Evolutionary conservation across 2,888 invertebrate genomes (phyloP), one percentile per base, ranked within the genome.

Genomic region (Heteropelma amictum): DNA sequence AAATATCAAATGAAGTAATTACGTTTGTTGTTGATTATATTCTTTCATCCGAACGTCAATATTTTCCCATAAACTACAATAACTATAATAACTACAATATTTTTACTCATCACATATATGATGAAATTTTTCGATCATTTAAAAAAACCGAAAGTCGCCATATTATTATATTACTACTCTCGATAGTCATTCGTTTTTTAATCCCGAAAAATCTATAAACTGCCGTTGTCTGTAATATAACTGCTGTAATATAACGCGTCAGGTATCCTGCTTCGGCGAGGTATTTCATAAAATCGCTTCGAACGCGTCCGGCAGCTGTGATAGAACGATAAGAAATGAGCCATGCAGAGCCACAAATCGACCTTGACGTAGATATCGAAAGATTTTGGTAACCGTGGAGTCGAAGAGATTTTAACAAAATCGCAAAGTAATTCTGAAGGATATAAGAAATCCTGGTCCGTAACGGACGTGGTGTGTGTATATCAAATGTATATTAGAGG

Each of bases 281-380:
- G n/a, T 28, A 64, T 64, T 38, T 51, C 38, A 51, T 30, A 21
- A 51, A 40, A 14, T 17, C 26, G 28, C 12, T n/a, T 33, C 14
- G 10, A 33, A 5, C n/a, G 35, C 8, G 23, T n/a, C n/a, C 14
- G 47, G 10, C 70, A 58, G 68, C 58, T 35, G 40, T 51, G 69
- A 63, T 35, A 5, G 10, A 38, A n/a, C 51, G 73, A 69, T 51
- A 58, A 68, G 63, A 58, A 12, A 42, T 4, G 1, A 19, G 12
- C 8, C 10, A n/a, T 26, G 14, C 1, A 40, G 56, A 10, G 3
- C 26, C 14, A 7, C 4, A 7, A 42, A 26, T 58, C 60, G 26
- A 21, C 30, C 53, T 53, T 45, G 45, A 35, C 28, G 53, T n/a
- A n/a, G 30, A 58, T 45, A 42, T 60, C 28, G 45, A 65, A 12